These are phyloP conservation scores for Bombus soroeensis DNA, from an alignment of 1,140 invertebrate genomes.

Conservation along the genomic window DNA sequence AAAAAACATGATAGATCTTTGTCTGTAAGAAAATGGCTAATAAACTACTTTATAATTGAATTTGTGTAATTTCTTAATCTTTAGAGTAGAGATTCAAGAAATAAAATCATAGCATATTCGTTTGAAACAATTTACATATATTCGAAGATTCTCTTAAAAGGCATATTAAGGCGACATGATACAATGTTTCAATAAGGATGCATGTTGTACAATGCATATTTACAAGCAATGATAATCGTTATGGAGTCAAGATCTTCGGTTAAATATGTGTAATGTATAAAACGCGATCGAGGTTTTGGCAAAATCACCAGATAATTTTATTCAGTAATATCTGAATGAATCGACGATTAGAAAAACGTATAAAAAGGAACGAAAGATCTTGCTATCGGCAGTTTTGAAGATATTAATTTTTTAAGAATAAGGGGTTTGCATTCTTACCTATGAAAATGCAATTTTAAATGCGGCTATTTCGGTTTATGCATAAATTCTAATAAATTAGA, in stretches of 20 bases:
- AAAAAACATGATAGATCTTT: not conserved
- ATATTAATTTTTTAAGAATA: conserved; percentile 17
- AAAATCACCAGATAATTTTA: conserved; percentile 30
- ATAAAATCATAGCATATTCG: not conserved
- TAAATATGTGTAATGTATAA: conserved; percentile 26
- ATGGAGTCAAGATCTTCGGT: conserved; percentile 29
- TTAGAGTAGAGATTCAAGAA: not conserved
- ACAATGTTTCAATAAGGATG: conserved; percentile 38
- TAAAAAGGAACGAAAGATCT: conserved; percentile 49
- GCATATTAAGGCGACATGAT: conserved; percentile 34
- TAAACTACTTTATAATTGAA: conserved; percentile 27
- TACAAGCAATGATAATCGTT: conserved; percentile 46
- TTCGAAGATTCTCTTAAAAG: conserved; percentile 39
- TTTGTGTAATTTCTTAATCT: not conserved
- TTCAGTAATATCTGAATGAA: not conserved
- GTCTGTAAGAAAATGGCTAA: conserved; percentile 23
- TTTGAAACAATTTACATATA: conserved; percentile 43
- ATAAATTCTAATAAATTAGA: conserved; percentile 35
- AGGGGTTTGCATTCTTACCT: conserved; percentile 3
- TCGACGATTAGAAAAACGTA: conserved; percentile 55
- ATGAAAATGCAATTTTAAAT: conserved; percentile 36
- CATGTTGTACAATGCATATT: conserved; percentile 48
- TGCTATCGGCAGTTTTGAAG: conserved; percentile 32
- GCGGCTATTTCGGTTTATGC: conserved; percentile 6
- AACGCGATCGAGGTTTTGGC: conserved; percentile 23